Evolutionary conservation across 2,888 invertebrate species (phyloP).

Genomic region (Eilema griseolum): DNA sequence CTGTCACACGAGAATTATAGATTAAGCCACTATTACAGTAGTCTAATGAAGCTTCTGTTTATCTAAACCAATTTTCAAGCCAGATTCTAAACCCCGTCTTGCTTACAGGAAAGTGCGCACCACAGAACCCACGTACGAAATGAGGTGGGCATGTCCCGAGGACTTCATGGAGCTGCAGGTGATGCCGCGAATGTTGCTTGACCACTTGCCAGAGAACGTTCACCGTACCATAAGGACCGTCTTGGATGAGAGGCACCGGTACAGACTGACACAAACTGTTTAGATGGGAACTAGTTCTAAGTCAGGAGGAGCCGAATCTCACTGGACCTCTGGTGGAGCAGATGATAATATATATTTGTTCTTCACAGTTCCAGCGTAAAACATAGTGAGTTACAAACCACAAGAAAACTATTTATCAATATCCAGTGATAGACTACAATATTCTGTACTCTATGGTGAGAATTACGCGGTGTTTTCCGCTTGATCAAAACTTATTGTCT

Average conservation of each 20-base stretch:
- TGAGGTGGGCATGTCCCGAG: slow-evolving; percentile 93
- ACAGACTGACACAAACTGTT: slow-evolving; percentile 76
- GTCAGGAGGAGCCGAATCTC: slow-evolving; percentile 26
- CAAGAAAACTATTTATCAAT: background rate
- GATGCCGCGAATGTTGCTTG: slow-evolving; percentile 94
- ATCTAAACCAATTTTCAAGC: too few species aligned
- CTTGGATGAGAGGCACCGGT: slow-evolving; percentile 83
- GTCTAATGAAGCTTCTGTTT: too few species aligned
- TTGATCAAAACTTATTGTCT: background rate
- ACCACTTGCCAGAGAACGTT: slow-evolving; percentile 94
- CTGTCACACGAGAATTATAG: too few species aligned
- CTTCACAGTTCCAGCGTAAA: slow-evolving; percentile 1
- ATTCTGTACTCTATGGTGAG: background rate
- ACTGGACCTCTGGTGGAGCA: slow-evolving; percentile 12
- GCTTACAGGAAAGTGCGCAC: slow-evolving; percentile 87
- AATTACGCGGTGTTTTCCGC: background rate
- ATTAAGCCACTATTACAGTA: too few species aligned
- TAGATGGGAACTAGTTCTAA: slow-evolving; percentile 40
- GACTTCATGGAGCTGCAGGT: slow-evolving; percentile 94
- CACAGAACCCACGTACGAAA: slow-evolving; percentile 90
- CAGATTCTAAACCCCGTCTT: background rate
- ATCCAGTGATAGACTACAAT: background rate
- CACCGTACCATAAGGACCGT: slow-evolving; percentile 90
- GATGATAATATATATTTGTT: background rate
- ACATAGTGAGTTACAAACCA: slow-evolving; percentile 1